phyloP scores from a whole-genome alignment of 92 coral and sea anemone genomes.

The Siderastrea radians region DNA sequence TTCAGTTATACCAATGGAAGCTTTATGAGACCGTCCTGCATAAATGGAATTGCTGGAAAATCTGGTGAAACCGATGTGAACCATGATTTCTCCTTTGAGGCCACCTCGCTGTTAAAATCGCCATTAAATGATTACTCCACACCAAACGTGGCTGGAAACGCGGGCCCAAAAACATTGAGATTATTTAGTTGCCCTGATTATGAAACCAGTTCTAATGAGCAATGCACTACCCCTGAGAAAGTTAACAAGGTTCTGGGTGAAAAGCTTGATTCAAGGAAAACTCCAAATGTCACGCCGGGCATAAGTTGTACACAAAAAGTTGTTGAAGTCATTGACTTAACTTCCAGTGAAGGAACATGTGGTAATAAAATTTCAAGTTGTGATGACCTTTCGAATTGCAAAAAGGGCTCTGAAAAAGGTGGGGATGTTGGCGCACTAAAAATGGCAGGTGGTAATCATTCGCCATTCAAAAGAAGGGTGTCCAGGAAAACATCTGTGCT shows the following conservation, averaged over 20 bases:
- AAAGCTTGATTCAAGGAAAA: neutral
- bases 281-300: neutral
- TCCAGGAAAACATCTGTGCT: neutral
- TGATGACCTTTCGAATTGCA: neutral
- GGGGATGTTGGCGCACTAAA: neutral
- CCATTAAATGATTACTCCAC: neutral
- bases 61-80: slow-evolving; percentile 17
- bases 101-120: neutral
- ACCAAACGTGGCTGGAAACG: neutral
- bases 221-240: neutral
- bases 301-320: neutral
- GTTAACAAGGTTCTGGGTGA: neutral
- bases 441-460: neutral
- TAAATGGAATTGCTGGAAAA: neutral
- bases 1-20: slow-evolving; percentile 16
- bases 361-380: neutral
- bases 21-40: slow-evolving; percentile 5
- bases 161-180: neutral
- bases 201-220: too few species aligned
- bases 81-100: slow-evolving; percentile 2
- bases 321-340: slow-evolving; percentile 29
- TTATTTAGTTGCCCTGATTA: slow-evolving; percentile 32
- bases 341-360: slow-evolving; percentile 1
- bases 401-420: neutral
- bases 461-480: neutral